A percentile compares a stretch with the other conserved stretches of the same genome.
phyloP scores from a whole-genome alignment of 2,888 invertebrate genomes.

The Torymus texanus region DNA sequence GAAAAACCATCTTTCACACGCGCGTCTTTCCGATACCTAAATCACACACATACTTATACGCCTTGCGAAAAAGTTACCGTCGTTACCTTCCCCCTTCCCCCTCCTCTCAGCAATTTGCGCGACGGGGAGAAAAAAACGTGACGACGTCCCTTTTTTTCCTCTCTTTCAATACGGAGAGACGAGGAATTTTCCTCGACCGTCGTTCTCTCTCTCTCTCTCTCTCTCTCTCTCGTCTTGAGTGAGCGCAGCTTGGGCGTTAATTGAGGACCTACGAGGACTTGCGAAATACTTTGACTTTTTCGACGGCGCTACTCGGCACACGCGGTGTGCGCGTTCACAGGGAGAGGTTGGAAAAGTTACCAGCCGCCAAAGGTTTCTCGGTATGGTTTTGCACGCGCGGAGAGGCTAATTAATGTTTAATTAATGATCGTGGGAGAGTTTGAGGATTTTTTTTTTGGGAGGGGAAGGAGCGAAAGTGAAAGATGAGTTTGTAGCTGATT shows the following conservation, averaged over 20 bases:
- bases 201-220: background rate
- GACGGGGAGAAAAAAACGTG: conserved; percentile 60
- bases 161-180: background rate
- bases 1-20: too few species aligned
- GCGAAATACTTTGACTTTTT: conserved; percentile 19
- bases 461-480: too few species aligned
- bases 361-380: background rate
- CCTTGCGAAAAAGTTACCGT: conserved; percentile 58
- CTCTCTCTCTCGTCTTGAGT: background rate
- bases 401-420: conserved; percentile 26
- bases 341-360: too few species aligned
- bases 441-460: background rate
- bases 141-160: conserved; percentile 33
- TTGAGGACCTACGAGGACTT: conserved; percentile 42
- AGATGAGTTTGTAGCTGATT: too few species aligned
- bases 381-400: background rate
- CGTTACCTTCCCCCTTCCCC: conserved; percentile 36
- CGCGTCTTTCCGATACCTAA: conserved; percentile 60
- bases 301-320: background rate
- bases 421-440: background rate
- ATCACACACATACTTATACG: conserved; percentile 57
- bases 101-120: conserved; percentile 58
- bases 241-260: conserved; percentile 28
- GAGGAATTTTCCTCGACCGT: conserved; percentile 33
- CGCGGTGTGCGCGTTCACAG: too few species aligned